These are phyloP conservation scores for Telenomus remus DNA, from an alignment of 1,140 invertebrate species.

Conservation along the genomic window DNA sequence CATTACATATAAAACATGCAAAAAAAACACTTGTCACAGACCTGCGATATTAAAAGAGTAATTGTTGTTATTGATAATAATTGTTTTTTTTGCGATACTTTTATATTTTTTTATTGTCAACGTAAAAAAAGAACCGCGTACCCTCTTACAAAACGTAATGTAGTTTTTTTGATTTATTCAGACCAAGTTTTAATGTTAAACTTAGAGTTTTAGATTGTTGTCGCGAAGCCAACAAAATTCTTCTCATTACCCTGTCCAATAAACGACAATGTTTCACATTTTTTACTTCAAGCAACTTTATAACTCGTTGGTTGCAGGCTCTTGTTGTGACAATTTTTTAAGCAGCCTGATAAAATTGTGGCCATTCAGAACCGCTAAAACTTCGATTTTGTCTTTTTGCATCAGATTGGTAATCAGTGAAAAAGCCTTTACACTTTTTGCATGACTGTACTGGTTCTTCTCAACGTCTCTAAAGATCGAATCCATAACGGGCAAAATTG, in stretches of 20 bases:
- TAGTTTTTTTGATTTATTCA: no score
- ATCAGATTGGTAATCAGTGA: no score
- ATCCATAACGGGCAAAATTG: no score
- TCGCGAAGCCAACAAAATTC: constrained; percentile 96
- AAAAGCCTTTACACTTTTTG: no score
- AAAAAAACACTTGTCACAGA: not conserved
- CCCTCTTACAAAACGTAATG: no score
- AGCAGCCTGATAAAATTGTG: constrained; percentile 89
- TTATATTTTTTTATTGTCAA: not conserved
- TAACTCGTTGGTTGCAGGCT: no score
- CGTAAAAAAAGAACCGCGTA: not conserved
- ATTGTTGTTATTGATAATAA: not conserved
- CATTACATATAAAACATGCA: not conserved
- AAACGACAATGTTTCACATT: constrained; percentile 94
- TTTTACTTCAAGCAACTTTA: constrained; percentile 91
- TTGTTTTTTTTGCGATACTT: not conserved
- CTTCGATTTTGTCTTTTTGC: no score
- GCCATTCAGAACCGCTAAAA: constrained; percentile 84
- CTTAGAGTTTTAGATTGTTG: constrained; percentile 81
- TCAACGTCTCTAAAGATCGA: no score
- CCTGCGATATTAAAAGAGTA: constrained; percentile 6
- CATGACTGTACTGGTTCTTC: no score
- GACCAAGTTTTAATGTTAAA: no score
- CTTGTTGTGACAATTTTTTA: constrained; percentile 95
- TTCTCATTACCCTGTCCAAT: constrained; percentile 97